phyloP scores from a whole-genome alignment of 2,113 vertebrate genomes.

The Tupaia tana region DNA sequence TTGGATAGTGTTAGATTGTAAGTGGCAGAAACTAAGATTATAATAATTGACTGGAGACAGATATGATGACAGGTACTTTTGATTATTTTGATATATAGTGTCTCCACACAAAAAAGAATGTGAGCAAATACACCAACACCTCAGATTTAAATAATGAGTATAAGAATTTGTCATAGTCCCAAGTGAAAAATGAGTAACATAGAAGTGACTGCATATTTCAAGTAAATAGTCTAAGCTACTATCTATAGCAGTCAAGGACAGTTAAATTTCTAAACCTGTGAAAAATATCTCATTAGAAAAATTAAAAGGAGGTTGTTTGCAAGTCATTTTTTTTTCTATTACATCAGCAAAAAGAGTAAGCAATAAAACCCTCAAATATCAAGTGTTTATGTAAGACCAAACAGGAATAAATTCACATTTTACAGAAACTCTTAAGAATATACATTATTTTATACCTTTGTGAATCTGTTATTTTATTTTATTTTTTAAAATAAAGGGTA shows the following conservation, averaged over 20 bases:
- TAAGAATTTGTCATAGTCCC: not conserved
- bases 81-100: not conserved
- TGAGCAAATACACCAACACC: not conserved
- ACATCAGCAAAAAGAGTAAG: not conserved
- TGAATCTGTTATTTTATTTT: not conserved
- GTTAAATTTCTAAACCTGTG: not conserved
- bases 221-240: not conserved
- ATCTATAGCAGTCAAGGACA: not conserved
- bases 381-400: not conserved
- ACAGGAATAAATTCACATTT: not conserved
- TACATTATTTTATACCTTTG: not conserved
- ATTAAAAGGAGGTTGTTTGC: not conserved
- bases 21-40: not conserved
- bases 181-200: not conserved
- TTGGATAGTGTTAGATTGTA: not conserved
- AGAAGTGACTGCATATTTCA: not conserved
- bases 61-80: not conserved
- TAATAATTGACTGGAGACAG: not conserved
- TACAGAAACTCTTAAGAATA: not conserved
- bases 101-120: not conserved
- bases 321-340: not conserved
- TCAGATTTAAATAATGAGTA: not conserved
- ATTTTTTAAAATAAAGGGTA: not conserved
- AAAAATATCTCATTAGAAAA: not conserved
- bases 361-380: not conserved